A percentile compares a stretch with the other conserved stretches of the same genome.
These are phyloP conservation scores for Lordiphosa collinella DNA, from an alignment of 1,140 invertebrate genomes.

Conservation along the genomic window DNA sequence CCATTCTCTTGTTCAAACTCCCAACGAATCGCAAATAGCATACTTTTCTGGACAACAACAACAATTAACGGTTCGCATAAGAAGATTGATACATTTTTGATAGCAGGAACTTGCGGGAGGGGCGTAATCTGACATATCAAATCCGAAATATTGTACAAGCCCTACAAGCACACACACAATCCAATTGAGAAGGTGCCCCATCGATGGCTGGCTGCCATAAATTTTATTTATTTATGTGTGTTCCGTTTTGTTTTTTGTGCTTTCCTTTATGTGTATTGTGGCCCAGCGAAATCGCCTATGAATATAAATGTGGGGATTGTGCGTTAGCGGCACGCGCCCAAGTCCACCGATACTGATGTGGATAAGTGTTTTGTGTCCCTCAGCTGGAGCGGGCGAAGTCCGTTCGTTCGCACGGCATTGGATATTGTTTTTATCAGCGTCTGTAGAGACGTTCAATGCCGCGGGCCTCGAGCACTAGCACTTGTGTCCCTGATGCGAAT, in stretches of 20 bases:
- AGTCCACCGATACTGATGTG: slow-evolving; percentile 40
- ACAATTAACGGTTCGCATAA: background rate
- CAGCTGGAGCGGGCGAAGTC: background rate
- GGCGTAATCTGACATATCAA: slow-evolving; percentile 45
- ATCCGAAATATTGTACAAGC: slow-evolving; percentile 41
- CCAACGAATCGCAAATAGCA: no score
- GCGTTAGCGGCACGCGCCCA: slow-evolving; percentile 56
- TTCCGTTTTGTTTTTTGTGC: slow-evolving; percentile 47
- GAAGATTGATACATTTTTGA: slow-evolving; percentile 31
- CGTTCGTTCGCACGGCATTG: slow-evolving; percentile 1
- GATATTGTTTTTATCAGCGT: slow-evolving; percentile 73
- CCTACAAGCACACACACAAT: slow-evolving; percentile 16
- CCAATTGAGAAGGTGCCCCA: slow-evolving; percentile 52
- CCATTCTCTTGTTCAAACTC: no score
- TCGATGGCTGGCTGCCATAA: slow-evolving; percentile 57
- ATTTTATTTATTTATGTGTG: slow-evolving; percentile 74
- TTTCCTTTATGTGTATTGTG: slow-evolving; percentile 35
- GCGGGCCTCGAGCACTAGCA: slow-evolving; percentile 50
- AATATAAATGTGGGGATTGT: slow-evolving; percentile 74
- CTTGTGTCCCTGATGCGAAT: slow-evolving; percentile 73
- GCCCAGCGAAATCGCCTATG: slow-evolving; percentile 63
- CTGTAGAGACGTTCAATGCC: slow-evolving; percentile 31
- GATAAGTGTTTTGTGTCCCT: slow-evolving; percentile 37
- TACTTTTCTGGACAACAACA: no score
- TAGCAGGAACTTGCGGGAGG: slow-evolving; percentile 40